phyloP scores from a whole-genome alignment of 2,113 vertebrate species.

The Collichthys lucidus region DNA sequence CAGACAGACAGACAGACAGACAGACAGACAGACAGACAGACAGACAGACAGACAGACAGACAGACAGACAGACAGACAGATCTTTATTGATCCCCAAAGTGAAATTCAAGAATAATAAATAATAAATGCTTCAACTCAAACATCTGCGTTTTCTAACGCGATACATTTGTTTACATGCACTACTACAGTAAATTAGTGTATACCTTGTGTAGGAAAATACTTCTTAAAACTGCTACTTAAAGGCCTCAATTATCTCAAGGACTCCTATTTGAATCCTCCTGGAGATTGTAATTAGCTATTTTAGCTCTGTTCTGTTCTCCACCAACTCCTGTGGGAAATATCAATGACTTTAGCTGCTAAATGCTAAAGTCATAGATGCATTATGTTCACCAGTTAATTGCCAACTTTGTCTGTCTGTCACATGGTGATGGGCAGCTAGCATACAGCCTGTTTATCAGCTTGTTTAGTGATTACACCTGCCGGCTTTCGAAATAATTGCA shows the following conservation, averaged over 20 bases:
- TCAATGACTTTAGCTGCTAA: not conserved
- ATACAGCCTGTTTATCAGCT: not conserved
- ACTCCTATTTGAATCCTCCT: not conserved
- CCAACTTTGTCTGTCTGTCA: not conserved
- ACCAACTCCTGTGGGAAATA: not conserved
- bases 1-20: no score
- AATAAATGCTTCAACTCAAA: not conserved
- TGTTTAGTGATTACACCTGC: not conserved
- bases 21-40: no score
- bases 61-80: no score
- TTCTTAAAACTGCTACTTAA: not conserved
- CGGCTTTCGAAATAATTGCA: not conserved
- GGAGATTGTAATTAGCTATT: no score
- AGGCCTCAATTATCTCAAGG: no score
- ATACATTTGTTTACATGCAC: not conserved
- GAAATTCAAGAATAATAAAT: no score
- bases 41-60: no score
- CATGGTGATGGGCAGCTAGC: not conserved
- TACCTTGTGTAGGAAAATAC: not conserved
- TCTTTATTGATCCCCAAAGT: no score
- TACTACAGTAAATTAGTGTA: not conserved
- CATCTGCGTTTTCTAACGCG: not conserved
- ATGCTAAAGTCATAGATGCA: not conserved
- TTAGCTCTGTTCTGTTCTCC: not conserved
- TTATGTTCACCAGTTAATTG: not conserved